Evolutionary conservation across 2,888 invertebrate species (phyloP).

Genomic region (Sminthurides aquaticus): DNA sequence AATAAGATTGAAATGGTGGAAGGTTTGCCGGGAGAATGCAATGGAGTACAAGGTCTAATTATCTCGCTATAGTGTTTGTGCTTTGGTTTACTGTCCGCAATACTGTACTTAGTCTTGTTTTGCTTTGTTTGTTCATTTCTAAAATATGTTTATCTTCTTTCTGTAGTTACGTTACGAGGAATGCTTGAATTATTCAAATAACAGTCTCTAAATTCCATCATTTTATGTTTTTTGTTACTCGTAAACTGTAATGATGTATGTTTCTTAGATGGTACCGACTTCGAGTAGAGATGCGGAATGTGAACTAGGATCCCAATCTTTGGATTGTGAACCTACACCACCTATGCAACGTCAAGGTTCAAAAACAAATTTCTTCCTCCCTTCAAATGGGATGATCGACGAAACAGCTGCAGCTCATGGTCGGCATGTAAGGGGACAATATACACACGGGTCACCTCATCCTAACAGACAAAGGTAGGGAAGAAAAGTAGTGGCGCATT

Average conservation of each 20-base stretch:
- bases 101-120: slow-evolving; percentile 8
- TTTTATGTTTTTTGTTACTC: neutral
- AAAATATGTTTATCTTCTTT: neutral
- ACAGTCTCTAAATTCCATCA: neutral
- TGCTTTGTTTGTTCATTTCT: slow-evolving; percentile 15
- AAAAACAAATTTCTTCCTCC: slow-evolving; percentile 78
- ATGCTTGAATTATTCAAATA: slow-evolving; percentile 1
- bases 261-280: slow-evolving; percentile 40
- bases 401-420: slow-evolving; percentile 31
- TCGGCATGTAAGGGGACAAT: slow-evolving; percentile 52
- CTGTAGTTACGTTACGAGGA: neutral
- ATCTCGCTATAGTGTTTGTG: slow-evolving; percentile 11
- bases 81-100: too few relatives aligned
- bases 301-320: slow-evolving; percentile 80
- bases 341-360: slow-evolving; percentile 76
- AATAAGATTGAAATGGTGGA: slow-evolving; percentile 10
- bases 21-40: slow-evolving; percentile 40
- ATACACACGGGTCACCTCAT: slow-evolving; percentile 71
- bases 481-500: too few relatives aligned
- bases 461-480: slow-evolving; percentile 59
- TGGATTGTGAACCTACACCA: slow-evolving; percentile 88
- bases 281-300: slow-evolving; percentile 53
- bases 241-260: neutral
- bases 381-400: slow-evolving; percentile 53
- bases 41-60: slow-evolving; percentile 35